These are phyloP conservation scores for Marmota flaviventris DNA, from an alignment of 2,113 vertebrate species.

Conservation along the genomic window DNA sequence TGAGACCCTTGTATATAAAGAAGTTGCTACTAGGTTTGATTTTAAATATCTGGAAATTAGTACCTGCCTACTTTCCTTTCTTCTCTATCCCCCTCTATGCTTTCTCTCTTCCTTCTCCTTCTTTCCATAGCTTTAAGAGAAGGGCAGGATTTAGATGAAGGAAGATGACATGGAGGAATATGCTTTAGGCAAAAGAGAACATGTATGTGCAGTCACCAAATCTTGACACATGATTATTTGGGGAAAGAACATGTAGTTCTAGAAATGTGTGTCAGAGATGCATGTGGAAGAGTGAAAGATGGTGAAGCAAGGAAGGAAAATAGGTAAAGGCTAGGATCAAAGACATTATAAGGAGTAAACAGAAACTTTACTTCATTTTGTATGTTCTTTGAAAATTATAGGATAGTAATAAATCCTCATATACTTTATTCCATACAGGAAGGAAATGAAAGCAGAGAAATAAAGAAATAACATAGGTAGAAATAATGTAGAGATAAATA, in stretches of 20 bases:
- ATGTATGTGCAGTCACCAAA: background rate
- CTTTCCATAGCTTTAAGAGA: background rate
- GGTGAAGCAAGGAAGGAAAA: background rate
- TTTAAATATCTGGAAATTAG: background rate
- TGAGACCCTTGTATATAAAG: background rate
- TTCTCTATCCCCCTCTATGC: background rate
- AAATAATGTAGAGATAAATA: background rate
- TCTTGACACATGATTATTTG: background rate
- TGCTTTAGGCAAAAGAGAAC: background rate
- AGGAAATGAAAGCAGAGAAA: background rate
- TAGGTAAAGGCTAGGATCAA: background rate
- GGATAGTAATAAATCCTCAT: background rate
- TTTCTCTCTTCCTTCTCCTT: background rate
- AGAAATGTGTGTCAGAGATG: background rate
- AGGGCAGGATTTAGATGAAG: background rate
- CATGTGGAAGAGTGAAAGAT: background rate
- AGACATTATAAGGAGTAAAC: background rate
- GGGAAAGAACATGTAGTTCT: background rate
- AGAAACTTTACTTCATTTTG: background rate
- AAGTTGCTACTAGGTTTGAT: background rate
- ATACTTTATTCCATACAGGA: background rate
- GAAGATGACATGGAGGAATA: background rate
- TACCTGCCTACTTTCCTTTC: background rate
- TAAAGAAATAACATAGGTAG: background rate
- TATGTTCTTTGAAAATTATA: background rate